Conservation (phyloP, 2,888 invertebrate genomes). For the Psylliodes chrysocephalus region DNA sequence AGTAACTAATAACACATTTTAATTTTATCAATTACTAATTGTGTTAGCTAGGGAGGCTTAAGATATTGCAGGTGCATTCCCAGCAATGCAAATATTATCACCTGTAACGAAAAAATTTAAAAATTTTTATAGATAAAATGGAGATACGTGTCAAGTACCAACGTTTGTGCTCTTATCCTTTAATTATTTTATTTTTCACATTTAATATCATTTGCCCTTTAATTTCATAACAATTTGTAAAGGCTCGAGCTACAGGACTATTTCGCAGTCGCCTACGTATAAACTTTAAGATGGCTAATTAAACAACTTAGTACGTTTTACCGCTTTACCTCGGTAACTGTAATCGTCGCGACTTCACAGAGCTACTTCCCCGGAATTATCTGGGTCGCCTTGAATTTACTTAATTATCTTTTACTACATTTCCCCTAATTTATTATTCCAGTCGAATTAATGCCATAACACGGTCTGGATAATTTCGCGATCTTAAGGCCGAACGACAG, state of each 20-base stretch:
- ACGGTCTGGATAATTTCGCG: conserved; percentile 33
- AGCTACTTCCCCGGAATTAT: conserved; percentile 40
- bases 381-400: conserved; percentile 42
- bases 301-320: conserved; percentile 43
- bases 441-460: conserved; percentile 35
- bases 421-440: conserved; percentile 42
- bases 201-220: no score
- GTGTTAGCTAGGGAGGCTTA: no score
- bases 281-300: conserved; percentile 45
- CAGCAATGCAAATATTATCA: no score
- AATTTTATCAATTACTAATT: no score
- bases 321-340: conserved; percentile 39
- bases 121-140: no score
- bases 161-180: no score
- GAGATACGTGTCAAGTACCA: no score
- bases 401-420: conserved; percentile 43
- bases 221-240: no score
- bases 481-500: conserved; percentile 16
- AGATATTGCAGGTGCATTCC: no score
- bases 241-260: neutral
- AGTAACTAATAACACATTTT: no score
- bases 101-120: no score
- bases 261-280: conserved; percentile 37
- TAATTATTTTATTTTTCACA: no score
- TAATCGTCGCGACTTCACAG: conserved; percentile 39